Evolutionary conservation across 2,797 vertebrate genomes (phyloP), one percentile per base, ranked within the genome.

Genomic region (Apogon talboti): DNA sequence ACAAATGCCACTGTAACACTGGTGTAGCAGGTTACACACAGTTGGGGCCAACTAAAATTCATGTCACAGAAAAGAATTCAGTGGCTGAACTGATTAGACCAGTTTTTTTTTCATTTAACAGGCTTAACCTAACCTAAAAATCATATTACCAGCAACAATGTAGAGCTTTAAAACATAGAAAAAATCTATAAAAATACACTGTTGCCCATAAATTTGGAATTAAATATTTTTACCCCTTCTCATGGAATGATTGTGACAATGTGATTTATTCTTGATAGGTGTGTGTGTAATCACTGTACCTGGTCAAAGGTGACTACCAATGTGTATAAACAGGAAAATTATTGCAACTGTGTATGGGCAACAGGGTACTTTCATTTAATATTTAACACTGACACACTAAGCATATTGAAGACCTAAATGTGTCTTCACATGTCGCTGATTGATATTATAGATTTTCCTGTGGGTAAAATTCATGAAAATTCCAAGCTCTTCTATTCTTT

Each of bases 21-120:
- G 74, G 77, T 85, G 72, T 18, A 44, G 77, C 69, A 75, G 82
- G 81, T 85, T 63, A 42, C 2, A 9, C 19, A 28, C 53, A 56
- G 52, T 21, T 46, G 41, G 38, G 45, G 6, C 53, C n/a, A 21
- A 69, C 19, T 66, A n/a, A 51, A 52, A 78, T n/a, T 63, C 7
- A 53, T 14, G 14, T 51, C 37, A 58, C 60, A 67, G 12, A 51
- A 6, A 37, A 59, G 35, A 47, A 47, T 66, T 41, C 37, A 40
- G 18, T 15, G 15, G 35, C 30, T 59, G 44, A 16, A 12, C 35
- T 52, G n/a, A 46, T 40, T 21, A 52, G 1, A 51, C 0, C 7
- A 15, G 18, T 2, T 21, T 9, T 2, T 21, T 9, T 18, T 50
- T 16, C 2, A 11, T 42, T 12, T 54, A 28, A 19, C n/a, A 18